Conservation (phyloP, 2,797 vertebrate genomes). For the Notamacropus eugenii region DNA sequence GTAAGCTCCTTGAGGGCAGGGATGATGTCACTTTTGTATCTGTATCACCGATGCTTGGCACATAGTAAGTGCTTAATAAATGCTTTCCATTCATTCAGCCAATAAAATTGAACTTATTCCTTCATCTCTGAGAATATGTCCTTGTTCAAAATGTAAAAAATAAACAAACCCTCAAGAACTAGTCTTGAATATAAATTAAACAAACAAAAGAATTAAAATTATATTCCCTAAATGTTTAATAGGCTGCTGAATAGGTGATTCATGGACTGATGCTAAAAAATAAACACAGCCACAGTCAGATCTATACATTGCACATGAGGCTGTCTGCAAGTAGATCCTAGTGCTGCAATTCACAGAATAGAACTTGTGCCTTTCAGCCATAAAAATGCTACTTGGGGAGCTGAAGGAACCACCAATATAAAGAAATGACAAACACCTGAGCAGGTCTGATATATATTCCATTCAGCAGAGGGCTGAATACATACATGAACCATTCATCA, state of each 20-base stretch:
- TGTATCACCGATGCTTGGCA: neutral
- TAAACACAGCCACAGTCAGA: neutral
- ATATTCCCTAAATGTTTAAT: neutral
- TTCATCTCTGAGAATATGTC: neutral
- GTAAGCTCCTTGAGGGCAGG: neutral
- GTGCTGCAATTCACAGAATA: neutral
- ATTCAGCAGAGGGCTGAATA: constrained; percentile 64
- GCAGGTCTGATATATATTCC: constrained; percentile 76
- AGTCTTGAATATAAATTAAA: neutral
- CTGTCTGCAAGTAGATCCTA: neutral
- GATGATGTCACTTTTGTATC: neutral
- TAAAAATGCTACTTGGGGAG: constrained; percentile 45
- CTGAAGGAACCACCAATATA: constrained; percentile 1
- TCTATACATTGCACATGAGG: constrained; percentile 9
- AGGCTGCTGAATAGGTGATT: neutral
- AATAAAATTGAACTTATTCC: neutral
- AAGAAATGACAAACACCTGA: constrained; percentile 73
- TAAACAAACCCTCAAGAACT: neutral
- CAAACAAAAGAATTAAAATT: neutral
- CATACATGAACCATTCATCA: constrained; percentile 73
- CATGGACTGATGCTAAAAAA: constrained; percentile 23
- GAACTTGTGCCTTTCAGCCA: constrained; percentile 8
- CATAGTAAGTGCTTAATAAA: neutral
- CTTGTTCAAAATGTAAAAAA: neutral
- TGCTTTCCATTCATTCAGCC: neutral